Conservation (phyloP, 1,140 invertebrate species). For the Ptiloglossa arizonensis region DNA sequence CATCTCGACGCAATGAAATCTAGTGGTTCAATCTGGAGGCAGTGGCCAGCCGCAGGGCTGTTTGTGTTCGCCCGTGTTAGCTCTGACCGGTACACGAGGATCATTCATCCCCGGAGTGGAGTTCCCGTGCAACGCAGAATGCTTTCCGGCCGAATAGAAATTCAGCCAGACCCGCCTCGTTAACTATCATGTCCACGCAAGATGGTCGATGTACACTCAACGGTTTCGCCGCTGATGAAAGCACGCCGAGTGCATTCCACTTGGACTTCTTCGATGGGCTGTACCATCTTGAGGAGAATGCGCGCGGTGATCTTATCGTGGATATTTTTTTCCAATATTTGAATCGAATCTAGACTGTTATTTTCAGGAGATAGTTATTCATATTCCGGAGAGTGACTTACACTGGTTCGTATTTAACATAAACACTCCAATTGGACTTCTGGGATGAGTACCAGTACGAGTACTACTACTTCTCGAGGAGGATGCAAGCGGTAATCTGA, state of each 20-base stretch:
- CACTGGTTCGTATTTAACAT: too few species aligned
- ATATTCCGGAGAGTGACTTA: too few species aligned
- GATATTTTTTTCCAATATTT: not conserved
- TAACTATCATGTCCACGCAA: not conserved
- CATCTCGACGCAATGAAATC: constrained; percentile 64
- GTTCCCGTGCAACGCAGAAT: constrained; percentile 6
- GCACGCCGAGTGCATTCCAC: not conserved
- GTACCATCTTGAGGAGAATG: not conserved
- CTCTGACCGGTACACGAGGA: constrained; percentile 53
- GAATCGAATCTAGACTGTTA: too few species aligned
- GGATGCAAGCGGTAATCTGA: too few species aligned
- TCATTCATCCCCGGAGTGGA: constrained; percentile 51
- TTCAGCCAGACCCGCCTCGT: constrained; percentile 19
- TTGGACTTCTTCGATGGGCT: not conserved
- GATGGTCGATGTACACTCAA: not conserved
- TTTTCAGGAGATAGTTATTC: too few species aligned
- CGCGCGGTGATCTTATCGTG: not conserved
- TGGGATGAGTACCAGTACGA: too few species aligned
- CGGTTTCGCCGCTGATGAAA: not conserved
- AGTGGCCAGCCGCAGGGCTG: constrained; percentile 46
- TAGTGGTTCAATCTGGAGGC: constrained; percentile 53
- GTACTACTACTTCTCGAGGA: too few species aligned
- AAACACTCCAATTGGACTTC: too few species aligned
- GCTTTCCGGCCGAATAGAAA: constrained; percentile 45
- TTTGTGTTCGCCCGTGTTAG: constrained; percentile 58